Evolutionary conservation across 2,888 invertebrate species (phyloP).

Genomic region (Artemia sinica): DNA sequence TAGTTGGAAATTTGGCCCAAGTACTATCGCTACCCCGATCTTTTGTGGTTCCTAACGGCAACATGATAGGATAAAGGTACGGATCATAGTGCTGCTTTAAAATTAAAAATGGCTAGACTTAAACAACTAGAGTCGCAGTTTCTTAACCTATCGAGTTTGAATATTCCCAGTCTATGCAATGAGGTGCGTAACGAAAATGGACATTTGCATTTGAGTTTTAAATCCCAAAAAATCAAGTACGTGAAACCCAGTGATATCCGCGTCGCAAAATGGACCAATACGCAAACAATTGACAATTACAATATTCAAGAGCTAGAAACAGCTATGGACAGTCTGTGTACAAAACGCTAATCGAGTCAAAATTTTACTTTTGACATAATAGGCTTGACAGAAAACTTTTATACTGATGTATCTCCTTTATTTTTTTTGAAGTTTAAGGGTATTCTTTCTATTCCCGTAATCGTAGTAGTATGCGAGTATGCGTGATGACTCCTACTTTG

Average conservation of each 20-base stretch:
- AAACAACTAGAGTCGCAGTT: not conserved
- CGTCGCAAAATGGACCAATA: not conserved
- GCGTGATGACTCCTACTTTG: too few species aligned
- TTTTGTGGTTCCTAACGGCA: too few species aligned
- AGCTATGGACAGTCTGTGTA: not conserved
- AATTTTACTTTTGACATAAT: not conserved
- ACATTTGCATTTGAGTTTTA: slow-evolving; percentile 2
- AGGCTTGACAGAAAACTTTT: too few species aligned
- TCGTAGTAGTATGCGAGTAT: too few species aligned
- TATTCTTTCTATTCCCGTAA: too few species aligned
- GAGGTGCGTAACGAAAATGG: slow-evolving; percentile 6
- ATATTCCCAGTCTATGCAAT: slow-evolving; percentile 6
- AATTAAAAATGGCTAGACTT: too few species aligned
- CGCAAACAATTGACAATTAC: slow-evolving; percentile 6
- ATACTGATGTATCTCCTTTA: too few species aligned
- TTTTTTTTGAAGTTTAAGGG: too few species aligned
- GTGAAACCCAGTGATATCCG: not conserved
- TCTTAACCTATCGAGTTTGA: not conserved
- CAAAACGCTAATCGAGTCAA: not conserved
- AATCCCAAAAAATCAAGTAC: not conserved
- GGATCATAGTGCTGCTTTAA: too few species aligned
- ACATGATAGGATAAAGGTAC: too few species aligned
- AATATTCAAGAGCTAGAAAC: slow-evolving; percentile 7
- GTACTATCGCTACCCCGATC: not conserved
- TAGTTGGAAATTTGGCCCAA: not conserved